These are phyloP conservation scores for Arctia plantaginis DNA, from an alignment of 2,888 invertebrate species.

Conservation along the genomic window DNA sequence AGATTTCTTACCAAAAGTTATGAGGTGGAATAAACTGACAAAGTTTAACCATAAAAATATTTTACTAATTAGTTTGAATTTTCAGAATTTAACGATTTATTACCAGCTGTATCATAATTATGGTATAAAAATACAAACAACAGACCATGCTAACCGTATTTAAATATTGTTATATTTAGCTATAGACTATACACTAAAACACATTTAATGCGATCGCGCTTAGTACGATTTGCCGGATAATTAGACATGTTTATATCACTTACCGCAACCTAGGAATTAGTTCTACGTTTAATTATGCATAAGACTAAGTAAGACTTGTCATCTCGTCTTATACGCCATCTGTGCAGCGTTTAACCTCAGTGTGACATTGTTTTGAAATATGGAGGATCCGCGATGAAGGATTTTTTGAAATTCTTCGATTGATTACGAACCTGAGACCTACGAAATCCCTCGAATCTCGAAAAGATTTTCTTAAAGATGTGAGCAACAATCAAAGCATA, in stretches of 20 bases:
- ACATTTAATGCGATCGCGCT: neutral
- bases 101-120: too few relatives aligned
- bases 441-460: neutral
- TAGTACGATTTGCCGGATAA: neutral
- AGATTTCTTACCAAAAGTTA: neutral
- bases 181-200: neutral
- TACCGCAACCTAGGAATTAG: neutral
- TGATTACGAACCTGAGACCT: neutral
- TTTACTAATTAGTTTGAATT: neutral
- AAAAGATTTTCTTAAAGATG: neutral
- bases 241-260: neutral
- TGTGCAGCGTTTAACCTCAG: neutral
- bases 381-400: neutral
- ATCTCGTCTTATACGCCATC: neutral
- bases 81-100: too few relatives aligned
- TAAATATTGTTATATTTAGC: too few relatives aligned
- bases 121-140: neutral
- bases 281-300: neutral
- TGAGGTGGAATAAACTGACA: neutral
- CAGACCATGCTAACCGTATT: neutral
- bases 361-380: neutral
- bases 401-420: neutral
- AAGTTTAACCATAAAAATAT: neutral
- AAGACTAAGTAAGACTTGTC: neutral
- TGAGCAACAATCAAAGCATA: neutral